Evolutionary conservation across 2,888 invertebrate species (phyloP), one percentile per base, ranked within the genome.

Genomic region (Caenorhabditis doughertyi): DNA sequence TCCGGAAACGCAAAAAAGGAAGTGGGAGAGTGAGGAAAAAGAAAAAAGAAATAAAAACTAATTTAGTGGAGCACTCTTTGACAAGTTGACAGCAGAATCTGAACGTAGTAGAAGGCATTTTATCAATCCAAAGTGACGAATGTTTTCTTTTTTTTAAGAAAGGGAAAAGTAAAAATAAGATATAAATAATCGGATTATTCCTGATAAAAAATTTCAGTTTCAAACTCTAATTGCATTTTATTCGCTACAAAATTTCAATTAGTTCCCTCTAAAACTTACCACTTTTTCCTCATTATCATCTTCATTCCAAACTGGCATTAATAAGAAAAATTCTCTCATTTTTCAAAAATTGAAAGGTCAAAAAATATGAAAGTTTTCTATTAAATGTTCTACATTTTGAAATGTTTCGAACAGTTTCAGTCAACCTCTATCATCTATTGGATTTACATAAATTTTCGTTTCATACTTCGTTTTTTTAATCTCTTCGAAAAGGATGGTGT

Each of bases 281-380:
- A 16, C 47, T 49, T 27, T 39, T 39, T 35, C 25, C 25, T 51
- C 55, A 21, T 39, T 56, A 11, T 27, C 55, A 27, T 44, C 68
- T 27, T 68, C 68, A 29, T 68, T 55, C 55, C 53, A 55, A 27
- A 64, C 64, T 16, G 68, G 68, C 27, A 68, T 56, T 13, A 68
- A 55, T 27, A 68, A 55, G 42, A 68, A 68, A 29, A 68, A 18
- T 11, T 68, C 68, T 56, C 68, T 68, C 68, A 68, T 68, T 56
- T 55, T 56, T 39, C 39, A 21, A 29, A 4, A 39, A n/a, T n/a
- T 23, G 18, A 39, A 39, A 53, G 16, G 9, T 35, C 16, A 9
- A 39, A 51, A 53, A 51, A 21, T 51, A 11, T 29, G 16, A 39
- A 16, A 53, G 47, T n/a, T 71, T 44, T 60, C 16, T 7, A 53